Percentiles rank a stretch among this genome's conserved stretches.
Conservation (phyloP, 2,888 invertebrate species). For the Heliconius hortense region DNA sequence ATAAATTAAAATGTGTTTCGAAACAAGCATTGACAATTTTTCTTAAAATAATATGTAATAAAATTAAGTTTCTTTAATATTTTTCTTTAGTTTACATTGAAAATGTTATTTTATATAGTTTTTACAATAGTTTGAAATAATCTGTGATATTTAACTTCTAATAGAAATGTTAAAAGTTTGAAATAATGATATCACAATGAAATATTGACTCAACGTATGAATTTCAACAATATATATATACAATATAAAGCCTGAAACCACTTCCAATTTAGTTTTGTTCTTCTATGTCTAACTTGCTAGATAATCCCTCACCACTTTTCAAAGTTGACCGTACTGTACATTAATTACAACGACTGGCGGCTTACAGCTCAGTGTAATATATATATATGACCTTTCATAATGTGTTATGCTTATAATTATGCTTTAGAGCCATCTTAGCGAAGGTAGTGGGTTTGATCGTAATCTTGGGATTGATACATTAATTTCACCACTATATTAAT, state of each 20-base stretch:
- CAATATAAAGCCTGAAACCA: not conserved
- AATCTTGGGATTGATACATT: not conserved
- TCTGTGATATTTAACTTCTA: too few species aligned
- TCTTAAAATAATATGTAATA: too few species aligned
- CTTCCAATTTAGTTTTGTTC: not conserved
- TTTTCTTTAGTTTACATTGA: too few species aligned
- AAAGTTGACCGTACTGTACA: constrained; percentile 21
- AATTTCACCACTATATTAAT: not conserved
- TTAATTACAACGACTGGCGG: constrained; percentile 13
- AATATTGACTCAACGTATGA: too few species aligned
- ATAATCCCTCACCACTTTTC: constrained; percentile 20
- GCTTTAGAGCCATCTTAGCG: not conserved
- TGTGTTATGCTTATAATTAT: not conserved
- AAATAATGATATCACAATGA: too few species aligned
- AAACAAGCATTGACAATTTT: too few species aligned
- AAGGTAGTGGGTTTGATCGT: not conserved
- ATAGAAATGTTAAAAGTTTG: too few species aligned
- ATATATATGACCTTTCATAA: not conserved
- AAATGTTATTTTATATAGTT: too few species aligned
- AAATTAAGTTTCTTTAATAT: too few species aligned
- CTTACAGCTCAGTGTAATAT: not conserved
- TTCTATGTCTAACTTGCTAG: constrained; percentile 10
- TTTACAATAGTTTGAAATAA: too few species aligned
- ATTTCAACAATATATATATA: not conserved
- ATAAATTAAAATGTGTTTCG: too few species aligned